phyloP scores from a whole-genome alignment of 2,888 invertebrate genomes.

The Brassicogethes aeneus region DNA sequence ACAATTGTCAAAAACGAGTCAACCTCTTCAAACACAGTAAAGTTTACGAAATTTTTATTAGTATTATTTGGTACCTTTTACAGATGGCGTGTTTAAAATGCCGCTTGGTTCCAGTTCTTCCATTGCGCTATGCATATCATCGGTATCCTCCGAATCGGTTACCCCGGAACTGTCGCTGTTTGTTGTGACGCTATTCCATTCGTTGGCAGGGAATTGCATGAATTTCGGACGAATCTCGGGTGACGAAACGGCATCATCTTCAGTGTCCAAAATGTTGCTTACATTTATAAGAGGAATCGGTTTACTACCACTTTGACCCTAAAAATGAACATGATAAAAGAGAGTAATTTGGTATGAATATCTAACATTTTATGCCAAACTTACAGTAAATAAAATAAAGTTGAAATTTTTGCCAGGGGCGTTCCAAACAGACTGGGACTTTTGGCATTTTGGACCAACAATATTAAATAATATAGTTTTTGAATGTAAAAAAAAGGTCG shows the following conservation, averaged over 20 bases:
- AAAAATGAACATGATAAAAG: not conserved
- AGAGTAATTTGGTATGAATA: too few species aligned
- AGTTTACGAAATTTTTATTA: too few species aligned
- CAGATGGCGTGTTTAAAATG: constrained; percentile 54
- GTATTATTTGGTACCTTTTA: too few species aligned
- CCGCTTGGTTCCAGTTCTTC: constrained; percentile 61
- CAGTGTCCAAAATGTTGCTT: constrained; percentile 27
- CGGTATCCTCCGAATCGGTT: constrained; percentile 8
- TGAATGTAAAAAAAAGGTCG: too few species aligned
- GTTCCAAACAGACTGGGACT: too few species aligned
- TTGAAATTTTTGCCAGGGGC: too few species aligned
- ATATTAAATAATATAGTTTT: too few species aligned
- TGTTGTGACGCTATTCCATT: constrained; percentile 76
- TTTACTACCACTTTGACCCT: constrained; percentile 8
- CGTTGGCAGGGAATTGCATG: constrained; percentile 45
- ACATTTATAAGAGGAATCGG: constrained; percentile 23
- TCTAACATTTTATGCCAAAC: too few species aligned
- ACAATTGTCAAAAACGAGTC: not conserved
- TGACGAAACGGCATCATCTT: constrained; percentile 26
- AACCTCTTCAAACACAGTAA: too few species aligned
- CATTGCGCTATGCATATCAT: constrained; percentile 35
- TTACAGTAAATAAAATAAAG: too few species aligned
- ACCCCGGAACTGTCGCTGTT: constrained; percentile 73
- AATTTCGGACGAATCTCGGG: constrained; percentile 4
- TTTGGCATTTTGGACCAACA: too few species aligned